Evolutionary conservation across 92 coral and sea anemone genomes (phyloP), one percentile per base, ranked within the genome.

Genomic region (Porites rus): DNA sequence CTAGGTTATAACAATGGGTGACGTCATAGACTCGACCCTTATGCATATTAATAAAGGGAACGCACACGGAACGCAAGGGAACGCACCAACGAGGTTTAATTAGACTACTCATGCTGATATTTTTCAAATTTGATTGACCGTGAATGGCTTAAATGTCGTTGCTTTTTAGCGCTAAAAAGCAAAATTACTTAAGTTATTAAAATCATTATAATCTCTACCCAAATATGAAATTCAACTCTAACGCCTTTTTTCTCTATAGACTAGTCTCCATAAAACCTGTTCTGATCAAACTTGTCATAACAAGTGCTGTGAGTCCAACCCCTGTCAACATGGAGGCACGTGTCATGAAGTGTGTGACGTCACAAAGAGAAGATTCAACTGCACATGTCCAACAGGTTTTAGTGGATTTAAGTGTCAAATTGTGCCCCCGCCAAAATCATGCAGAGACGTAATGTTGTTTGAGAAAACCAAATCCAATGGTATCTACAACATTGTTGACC

Each of bases 401-500:
- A 43, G 20, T n/a, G n/a, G n/a, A n/a, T n/a, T n/a, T n/a, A n/a
- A n/a, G n/a, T 21, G 81, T 77, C 51, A 51, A 64, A 25, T 51
- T 17, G 6, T 9, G 46, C 46, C 20, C 14, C 20, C 13, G 38
- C 74, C 18, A 8, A 17, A 66, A 11, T 21, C 65, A 25, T 72
- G 86, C 16, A 56, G 28, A 59, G 86, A 72, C 4, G 63, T 82
- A 1, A 31, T 58, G 86, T 11, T 8, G 75, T 12, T 17, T 8
- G 24, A 46, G 18, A 38, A 81, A 1, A 43, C 31, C 12, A 56
- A 20, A 16, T 20, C 8, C 18, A 70, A 82, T 28, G 93, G 93
- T 2, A 51, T 68, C 20, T 86, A 65, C 88, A 8, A 68, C 61
- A 69, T 86, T 22, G 19, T 64, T 51, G 93, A 86, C 50, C 21